Evolutionary conservation across 2,113 vertebrate genomes (phyloP).

Genomic region (Thunnus thynnus): DNA sequence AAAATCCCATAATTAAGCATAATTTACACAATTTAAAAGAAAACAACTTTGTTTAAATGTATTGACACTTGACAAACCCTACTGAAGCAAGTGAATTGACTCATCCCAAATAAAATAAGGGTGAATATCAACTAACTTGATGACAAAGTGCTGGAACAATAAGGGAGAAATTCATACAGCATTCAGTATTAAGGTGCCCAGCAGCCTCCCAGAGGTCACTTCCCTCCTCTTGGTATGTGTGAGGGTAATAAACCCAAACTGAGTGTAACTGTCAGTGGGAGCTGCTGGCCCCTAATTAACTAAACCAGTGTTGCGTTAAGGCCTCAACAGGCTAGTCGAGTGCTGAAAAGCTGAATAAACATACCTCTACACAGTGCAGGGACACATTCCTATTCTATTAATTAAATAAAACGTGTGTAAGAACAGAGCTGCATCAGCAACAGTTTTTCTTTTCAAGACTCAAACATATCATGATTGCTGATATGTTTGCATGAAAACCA

Average conservation of each 20-base stretch:
- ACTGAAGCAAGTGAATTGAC: too few species aligned
- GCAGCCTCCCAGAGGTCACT: conserved; percentile 24
- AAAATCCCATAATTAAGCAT: not conserved
- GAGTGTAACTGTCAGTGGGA: conserved; percentile 50
- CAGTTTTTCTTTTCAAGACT: not conserved
- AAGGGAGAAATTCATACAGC: conserved; percentile 25
- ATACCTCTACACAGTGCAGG: conserved; percentile 11
- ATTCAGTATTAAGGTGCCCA: conserved; percentile 15
- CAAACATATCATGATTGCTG: not conserved
- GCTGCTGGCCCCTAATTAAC: conserved; percentile 57
- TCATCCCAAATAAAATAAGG: not conserved
- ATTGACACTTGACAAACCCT: too few species aligned
- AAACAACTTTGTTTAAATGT: not conserved
- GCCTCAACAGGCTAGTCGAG: conserved; percentile 29
- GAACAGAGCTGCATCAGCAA: conserved; percentile 11
- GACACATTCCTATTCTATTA: conserved; percentile 35
- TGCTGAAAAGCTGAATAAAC: conserved; percentile 70
- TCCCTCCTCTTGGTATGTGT: conserved; percentile 53
- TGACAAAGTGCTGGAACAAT: conserved; percentile 8
- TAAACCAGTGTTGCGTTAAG: conserved; percentile 48
- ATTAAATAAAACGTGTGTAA: conserved; percentile 52
- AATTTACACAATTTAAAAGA: not conserved
- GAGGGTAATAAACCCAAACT: conserved; percentile 56
- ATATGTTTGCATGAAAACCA: not conserved
- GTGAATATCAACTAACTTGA: not conserved